Conservation (phyloP, 2,113 vertebrate genomes). For the Orcinus orca region DNA sequence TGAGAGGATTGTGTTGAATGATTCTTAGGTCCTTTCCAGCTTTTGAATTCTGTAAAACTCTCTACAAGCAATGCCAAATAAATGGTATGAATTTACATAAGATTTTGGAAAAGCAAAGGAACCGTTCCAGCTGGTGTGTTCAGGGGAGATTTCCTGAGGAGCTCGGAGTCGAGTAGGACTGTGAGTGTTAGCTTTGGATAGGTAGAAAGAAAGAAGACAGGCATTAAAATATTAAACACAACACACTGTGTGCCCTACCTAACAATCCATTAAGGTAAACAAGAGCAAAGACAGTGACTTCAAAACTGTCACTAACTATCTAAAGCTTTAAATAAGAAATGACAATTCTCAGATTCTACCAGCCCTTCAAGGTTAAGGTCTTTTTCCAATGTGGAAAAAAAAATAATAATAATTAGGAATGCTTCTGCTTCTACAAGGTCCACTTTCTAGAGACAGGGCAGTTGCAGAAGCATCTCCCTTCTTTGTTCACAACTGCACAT, state of each 20-base stretch:
- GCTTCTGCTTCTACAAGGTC: not conserved
- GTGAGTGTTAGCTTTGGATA: not conserved
- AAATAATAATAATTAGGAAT: not conserved
- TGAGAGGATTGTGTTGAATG: not conserved
- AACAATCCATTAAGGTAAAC: constrained; percentile 7
- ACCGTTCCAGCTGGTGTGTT: not conserved
- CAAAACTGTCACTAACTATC: not conserved
- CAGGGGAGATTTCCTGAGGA: not conserved
- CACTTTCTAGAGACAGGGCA: not conserved
- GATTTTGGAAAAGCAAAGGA: not conserved
- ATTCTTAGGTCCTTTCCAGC: not conserved
- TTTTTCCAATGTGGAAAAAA: not conserved
- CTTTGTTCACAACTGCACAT: not conserved
- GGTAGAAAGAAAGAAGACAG: not conserved
- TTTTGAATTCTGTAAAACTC: not conserved
- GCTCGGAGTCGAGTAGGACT: not conserved
- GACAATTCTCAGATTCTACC: not conserved
- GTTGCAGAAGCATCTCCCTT: not conserved
- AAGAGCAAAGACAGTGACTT: constrained; percentile 9
- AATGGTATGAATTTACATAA: not conserved
- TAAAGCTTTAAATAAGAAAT: constrained; percentile 28
- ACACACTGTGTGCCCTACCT: not conserved
- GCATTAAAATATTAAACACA: constrained; percentile 9
- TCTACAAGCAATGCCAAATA: constrained; percentile 5
- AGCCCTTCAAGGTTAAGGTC: not conserved